These are phyloP conservation scores for Pampusana beccarii DNA, from an alignment of 2,113 vertebrate species.

Conservation along the genomic window DNA sequence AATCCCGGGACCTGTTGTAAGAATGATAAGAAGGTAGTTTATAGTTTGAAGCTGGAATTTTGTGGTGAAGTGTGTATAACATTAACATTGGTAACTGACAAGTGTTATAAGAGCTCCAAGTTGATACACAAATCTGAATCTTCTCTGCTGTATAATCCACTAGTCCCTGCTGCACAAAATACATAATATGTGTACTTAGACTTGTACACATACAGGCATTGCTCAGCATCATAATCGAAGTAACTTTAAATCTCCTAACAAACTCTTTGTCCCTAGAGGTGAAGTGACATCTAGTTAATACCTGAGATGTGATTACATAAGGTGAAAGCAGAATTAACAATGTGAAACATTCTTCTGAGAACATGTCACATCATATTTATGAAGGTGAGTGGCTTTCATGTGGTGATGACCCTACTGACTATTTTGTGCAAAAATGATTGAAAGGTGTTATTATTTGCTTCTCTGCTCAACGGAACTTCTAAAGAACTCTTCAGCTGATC, in stretches of 20 bases:
- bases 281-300: constrained; percentile 33
- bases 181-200: neutral
- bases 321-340: constrained; percentile 24
- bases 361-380: constrained; percentile 2
- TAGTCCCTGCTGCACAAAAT: neutral
- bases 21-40: constrained; percentile 2
- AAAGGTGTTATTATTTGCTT: constrained; percentile 58
- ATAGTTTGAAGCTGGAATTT: neutral
- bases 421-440: constrained; percentile 24
- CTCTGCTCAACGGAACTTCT: constrained; percentile 5
- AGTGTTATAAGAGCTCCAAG: neutral
- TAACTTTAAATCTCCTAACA: neutral
- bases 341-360: constrained; percentile 38
- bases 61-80: neutral
- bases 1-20: constrained; percentile 74
- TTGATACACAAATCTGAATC: neutral
- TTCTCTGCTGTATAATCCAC: neutral
- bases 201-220: neutral
- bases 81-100: neutral
- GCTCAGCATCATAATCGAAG: neutral
- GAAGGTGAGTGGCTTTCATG: constrained; percentile 36
- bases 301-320: constrained; percentile 43
- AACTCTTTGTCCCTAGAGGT: neutral
- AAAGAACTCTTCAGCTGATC: constrained; percentile 26
- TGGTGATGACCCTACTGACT: constrained; percentile 37